Evolutionary conservation across 2,888 invertebrate species (phyloP).

Genomic region (Philereme transversata): DNA sequence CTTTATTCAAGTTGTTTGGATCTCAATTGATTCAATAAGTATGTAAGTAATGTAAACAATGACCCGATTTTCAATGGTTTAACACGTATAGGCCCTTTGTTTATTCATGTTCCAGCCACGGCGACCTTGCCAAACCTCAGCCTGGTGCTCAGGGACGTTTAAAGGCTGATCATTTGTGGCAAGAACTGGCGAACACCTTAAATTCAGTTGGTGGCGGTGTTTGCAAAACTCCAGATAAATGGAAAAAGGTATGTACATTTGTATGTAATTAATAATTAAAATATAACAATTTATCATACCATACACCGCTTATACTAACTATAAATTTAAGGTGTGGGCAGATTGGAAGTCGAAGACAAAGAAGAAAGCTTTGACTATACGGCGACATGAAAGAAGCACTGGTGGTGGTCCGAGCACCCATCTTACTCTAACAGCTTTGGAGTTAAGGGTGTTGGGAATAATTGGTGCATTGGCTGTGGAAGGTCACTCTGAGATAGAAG

Average conservation of each 20-base stretch:
- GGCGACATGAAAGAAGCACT: constrained; percentile 20
- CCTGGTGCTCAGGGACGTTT: no score
- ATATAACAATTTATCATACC: not conserved
- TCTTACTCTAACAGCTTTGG: constrained; percentile 16
- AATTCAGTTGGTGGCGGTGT: not conserved
- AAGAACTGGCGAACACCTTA: not conserved
- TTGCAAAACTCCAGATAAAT: not conserved
- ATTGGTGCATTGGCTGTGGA: constrained; percentile 15
- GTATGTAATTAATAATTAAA: not conserved
- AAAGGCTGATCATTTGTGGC: no score
- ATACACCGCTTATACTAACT: not conserved
- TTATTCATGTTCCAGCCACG: no score
- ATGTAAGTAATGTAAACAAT: no score
- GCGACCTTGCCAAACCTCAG: no score
- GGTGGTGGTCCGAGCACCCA: constrained; percentile 29
- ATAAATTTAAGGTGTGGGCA: not conserved
- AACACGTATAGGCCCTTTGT: no score
- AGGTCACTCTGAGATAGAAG: not conserved
- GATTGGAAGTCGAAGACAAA: constrained; percentile 34
- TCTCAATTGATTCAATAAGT: no score
- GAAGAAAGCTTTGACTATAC: constrained; percentile 22
- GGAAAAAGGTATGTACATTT: not conserved
- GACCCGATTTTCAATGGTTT: no score
- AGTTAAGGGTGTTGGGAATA: constrained; percentile 20
- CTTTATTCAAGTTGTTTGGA: no score